These are phyloP conservation scores for Willowsia nigromaculata DNA, from an alignment of 2,888 invertebrate genomes.

Conservation along the genomic window DNA sequence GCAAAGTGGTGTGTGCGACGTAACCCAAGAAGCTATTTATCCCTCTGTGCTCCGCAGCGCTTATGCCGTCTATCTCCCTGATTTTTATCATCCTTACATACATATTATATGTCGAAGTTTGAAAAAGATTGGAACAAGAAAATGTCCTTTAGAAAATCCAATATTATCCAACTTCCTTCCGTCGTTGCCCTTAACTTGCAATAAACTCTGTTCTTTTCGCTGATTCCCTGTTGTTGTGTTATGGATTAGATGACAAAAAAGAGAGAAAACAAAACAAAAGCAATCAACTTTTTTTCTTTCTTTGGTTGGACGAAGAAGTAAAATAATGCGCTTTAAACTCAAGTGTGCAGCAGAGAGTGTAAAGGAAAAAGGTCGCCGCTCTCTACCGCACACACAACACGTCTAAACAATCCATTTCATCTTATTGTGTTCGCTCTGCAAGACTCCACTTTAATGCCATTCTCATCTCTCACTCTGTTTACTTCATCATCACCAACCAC, in stretches of 20 bases:
- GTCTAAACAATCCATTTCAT: slow-evolving; percentile 46
- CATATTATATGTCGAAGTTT: neutral
- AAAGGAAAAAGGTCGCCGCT: slow-evolving; percentile 55
- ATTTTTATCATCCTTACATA: slow-evolving; percentile 16
- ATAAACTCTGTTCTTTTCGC: slow-evolving; percentile 8
- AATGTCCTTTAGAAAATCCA: slow-evolving; percentile 1
- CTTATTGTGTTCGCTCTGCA: slow-evolving; percentile 53
- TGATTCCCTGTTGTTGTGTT: slow-evolving; percentile 17
- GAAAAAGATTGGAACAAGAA: neutral
- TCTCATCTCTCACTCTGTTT: slow-evolving; percentile 55
- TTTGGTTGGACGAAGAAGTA: neutral
- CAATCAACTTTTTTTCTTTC: slow-evolving; percentile 31
- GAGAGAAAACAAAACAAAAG: slow-evolving; percentile 26
- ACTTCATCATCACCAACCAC: slow-evolving; percentile 47
- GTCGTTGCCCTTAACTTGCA: neutral
- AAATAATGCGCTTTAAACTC: slow-evolving; percentile 48
- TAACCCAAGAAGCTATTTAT: slow-evolving; percentile 32
- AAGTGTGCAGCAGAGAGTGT: neutral
- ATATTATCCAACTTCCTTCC: slow-evolving; percentile 35
- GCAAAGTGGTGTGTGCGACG: neutral
- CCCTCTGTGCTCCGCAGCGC: neutral
- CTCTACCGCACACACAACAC: slow-evolving; percentile 60
- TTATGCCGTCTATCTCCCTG: neutral
- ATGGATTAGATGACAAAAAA: slow-evolving; percentile 53
- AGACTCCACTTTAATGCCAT: slow-evolving; percentile 59